phyloP scores from a whole-genome alignment of 2,888 invertebrate genomes.

The Acanthosepion esculentum region DNA sequence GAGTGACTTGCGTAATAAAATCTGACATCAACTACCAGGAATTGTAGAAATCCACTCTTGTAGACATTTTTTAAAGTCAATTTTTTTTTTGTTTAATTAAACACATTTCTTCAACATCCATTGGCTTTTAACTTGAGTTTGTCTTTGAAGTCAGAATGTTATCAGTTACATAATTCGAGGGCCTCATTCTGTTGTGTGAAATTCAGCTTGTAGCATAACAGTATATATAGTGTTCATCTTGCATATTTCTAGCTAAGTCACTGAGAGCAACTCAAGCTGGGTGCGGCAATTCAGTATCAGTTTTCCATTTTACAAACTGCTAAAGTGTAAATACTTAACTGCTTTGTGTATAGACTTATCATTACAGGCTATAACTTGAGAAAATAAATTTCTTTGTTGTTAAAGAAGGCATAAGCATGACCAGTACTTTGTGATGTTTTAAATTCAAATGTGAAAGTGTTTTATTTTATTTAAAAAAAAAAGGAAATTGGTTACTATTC shows the following conservation, averaged over 20 bases:
- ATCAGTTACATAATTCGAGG: neutral
- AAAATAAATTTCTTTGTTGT: neutral
- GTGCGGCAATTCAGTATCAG: conserved; percentile 11
- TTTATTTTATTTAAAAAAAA: neutral
- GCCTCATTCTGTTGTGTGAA: neutral
- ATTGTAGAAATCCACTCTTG: neutral
- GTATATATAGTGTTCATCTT: neutral
- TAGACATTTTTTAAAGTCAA: neutral
- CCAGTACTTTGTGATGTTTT: neutral
- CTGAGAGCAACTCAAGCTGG: neutral
- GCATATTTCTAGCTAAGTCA: conserved; percentile 8
- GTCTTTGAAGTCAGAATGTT: neutral
- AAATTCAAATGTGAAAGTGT: neutral
- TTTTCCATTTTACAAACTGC: conserved; percentile 21
- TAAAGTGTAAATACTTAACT: conserved; percentile 6
- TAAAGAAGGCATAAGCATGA: neutral
- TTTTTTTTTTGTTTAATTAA: neutral
- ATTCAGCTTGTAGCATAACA: neutral
- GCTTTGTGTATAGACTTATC: neutral
- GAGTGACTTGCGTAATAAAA: no score
- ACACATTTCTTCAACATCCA: neutral
- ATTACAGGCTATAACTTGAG: neutral
- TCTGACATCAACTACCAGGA: neutral
- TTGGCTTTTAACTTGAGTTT: neutral
- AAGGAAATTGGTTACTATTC: neutral